Evolutionary conservation across 1,140 invertebrate genomes (phyloP).

Genomic region (Odontomachus brunneus): DNA sequence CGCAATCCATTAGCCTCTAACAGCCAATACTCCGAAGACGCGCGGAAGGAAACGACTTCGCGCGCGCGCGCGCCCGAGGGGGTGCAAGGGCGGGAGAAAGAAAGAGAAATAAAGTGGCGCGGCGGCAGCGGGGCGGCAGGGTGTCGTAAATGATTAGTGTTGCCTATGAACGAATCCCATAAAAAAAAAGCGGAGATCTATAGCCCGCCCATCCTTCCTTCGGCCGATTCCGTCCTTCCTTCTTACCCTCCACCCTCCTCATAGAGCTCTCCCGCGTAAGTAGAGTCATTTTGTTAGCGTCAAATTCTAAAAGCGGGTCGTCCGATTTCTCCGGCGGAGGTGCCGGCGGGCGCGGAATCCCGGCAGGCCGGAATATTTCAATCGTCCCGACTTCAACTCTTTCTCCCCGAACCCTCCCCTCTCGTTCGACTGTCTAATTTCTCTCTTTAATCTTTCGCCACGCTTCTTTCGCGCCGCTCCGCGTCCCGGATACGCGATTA

Average conservation of each 20-base stretch:
- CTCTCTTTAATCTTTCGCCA: too few species aligned
- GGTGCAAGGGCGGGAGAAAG: conserved; percentile 29
- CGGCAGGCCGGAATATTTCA: conserved; percentile 41
- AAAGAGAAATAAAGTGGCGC: conserved; percentile 58
- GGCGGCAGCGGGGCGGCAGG: conserved; percentile 33
- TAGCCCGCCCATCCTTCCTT: conserved; percentile 43
- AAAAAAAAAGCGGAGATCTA: conserved; percentile 49
- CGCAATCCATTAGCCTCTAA: conserved; percentile 85
- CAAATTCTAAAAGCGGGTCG: conserved; percentile 57
- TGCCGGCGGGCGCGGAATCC: background rate
- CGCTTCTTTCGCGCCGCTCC: too few species aligned
- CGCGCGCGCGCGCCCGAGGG: background rate
- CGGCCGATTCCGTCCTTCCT: conserved; percentile 32
- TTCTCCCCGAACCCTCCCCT: background rate
- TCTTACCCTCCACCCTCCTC: conserved; percentile 32
- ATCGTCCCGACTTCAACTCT: background rate
- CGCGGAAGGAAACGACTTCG: conserved; percentile 68
- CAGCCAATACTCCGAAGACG: conserved; percentile 81
- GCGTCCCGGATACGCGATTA: too few species aligned
- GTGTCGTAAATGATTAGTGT: conserved; percentile 77
- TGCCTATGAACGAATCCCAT: conserved; percentile 33
- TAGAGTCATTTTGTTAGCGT: conserved; percentile 59
- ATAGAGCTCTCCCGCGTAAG: conserved; percentile 52
- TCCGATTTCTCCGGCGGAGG: conserved; percentile 35
- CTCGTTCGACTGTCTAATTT: too few species aligned